Base-by-base conservation (phyloP, 2,797 vertebrate species). In the Phoeniculus purpureus region DNA sequence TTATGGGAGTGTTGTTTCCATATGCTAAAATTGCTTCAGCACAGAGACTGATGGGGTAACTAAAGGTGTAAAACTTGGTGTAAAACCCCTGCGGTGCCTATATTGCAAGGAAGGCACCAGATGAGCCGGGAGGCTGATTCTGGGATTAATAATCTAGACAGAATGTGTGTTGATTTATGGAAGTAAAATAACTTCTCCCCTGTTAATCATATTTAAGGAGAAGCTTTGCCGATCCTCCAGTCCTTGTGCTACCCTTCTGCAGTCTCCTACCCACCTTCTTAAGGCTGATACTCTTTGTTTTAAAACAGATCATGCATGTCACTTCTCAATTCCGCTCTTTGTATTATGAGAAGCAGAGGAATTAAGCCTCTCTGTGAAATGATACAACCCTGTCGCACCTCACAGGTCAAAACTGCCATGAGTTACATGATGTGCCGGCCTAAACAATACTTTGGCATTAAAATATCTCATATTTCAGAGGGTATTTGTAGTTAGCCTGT, bases 291-390 rank as follows among this genome's bases (percentile, higher is more conserved):
- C 13, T 52, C 1, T 12, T 1, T 8, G 31, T 65, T 80, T 80
- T 51, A 21, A 87, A 89, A 80, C 15, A 8, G 68, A 22, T 80
- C 66, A 73, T 32, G 11, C 2, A 56, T 21, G 9, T 54, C 59
- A 29, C 13, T 60, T 75, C 81, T 59, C 67, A 90, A 70, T 77
- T 82, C 55, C 59, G 27, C 31, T n/a, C n/a, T 74, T 85, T 70
- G 27, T 23, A 15, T 45, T 61, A 81, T 15, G 12, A 86, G 45
- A 70, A 48, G 23, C 3, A 29, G 47, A 70, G 27, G 45, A 87
- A 60, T 80, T 67, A 73, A 85, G 3, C 5, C n/a, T 16, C 9
- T 50, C 1, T 27, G 31, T 34, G 27, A 60, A 32, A 55, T 40
- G 3, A 18, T 10, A 31, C 10, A 62, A 80, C 80, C 13, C 10